Base-by-base conservation (phyloP, 1,140 invertebrate genomes). In the Plutomurus gul region DNA sequence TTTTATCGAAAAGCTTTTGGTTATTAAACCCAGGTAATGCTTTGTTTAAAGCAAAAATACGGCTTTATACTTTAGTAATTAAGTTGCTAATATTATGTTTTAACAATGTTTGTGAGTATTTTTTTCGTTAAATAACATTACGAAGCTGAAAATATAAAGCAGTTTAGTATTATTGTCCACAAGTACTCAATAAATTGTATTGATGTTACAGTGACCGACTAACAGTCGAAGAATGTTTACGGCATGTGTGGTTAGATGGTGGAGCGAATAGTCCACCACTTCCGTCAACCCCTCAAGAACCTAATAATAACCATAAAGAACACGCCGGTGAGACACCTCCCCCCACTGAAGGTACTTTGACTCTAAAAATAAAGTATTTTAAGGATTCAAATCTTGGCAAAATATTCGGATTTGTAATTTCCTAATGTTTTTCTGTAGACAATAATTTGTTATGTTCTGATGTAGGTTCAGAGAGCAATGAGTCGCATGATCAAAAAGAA, bases 151-250 rank as follows among this genome's bases (percentile, higher is more conserved):
- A 20, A 36, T 27, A 18, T n/a, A 40, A 25, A 37, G 3, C 4
- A 49, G 10, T 30, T 27, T 25, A 33, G 22, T 60, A n/a, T 4
- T 13, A 36, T 18, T 18, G 18, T 46, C 71, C n/a, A 75, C 47
- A 30, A 49, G 47, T n/a, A 75, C 47, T 3, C 43, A 43, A 22
- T 18, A 43, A 13, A 25, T 8, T 74, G 10, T 76, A 5, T 56
- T 39, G 56, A 22, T 75, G 83, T 83, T 84, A 84, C 84, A 97
- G 95, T 82, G 97, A 98, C 90, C 89, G 97, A 85, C 95, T 97
- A 72, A 91, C 92, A 49, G 92, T 94, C 0, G 96, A 98, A 84
- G 96, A 99, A 87, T 97, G 96, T 84, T 91, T 96, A 84, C 95
- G 98, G 85, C 95, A 99, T 87, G 92, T 95, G 86, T 99, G 97